These are phyloP conservation scores for Drosophila anomelani DNA, from an alignment of 2,888 invertebrate genomes.

Conservation along the genomic window DNA sequence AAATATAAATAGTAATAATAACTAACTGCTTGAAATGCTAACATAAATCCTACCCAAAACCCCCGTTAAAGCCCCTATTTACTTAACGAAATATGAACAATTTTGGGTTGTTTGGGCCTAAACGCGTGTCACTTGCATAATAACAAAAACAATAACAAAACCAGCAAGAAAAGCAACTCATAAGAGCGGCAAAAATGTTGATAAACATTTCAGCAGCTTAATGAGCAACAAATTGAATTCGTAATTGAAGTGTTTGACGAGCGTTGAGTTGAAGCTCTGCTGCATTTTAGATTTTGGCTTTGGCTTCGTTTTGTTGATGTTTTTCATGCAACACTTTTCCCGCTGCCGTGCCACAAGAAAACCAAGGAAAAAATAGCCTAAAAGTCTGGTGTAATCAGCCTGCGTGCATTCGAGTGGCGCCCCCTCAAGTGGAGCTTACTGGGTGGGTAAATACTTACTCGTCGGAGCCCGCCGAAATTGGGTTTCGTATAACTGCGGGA, in stretches of 20 bases:
- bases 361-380: not conserved
- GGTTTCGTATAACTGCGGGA: slow-evolving; percentile 21
- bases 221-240: slow-evolving; percentile 75
- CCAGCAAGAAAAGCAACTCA: slow-evolving; percentile 15
- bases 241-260: slow-evolving; percentile 64
- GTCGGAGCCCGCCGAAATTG: slow-evolving; percentile 15
- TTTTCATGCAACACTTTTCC: slow-evolving; percentile 37
- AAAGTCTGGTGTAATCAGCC: slow-evolving; percentile 56
- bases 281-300: slow-evolving; percentile 16
- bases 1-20: not conserved
- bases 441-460: slow-evolving; percentile 23
- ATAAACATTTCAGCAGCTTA: slow-evolving; percentile 70
- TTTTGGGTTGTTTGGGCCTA: slow-evolving; percentile 44
- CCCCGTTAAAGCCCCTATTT: slow-evolving; percentile 11
- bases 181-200: slow-evolving; percentile 57
- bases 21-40: not conserved
- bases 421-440: slow-evolving; percentile 47
- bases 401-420: slow-evolving; percentile 47
- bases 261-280: slow-evolving; percentile 26
- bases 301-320: slow-evolving; percentile 18
- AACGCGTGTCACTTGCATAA: slow-evolving; percentile 72
- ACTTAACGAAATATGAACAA: slow-evolving; percentile 10
- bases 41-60: not conserved
- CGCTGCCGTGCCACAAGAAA: slow-evolving; percentile 7
- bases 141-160: not conserved